Evolutionary conservation across 2,888 invertebrate species (phyloP), one percentile per base, ranked within the genome.

Genomic region (Acleris laterana): DNA sequence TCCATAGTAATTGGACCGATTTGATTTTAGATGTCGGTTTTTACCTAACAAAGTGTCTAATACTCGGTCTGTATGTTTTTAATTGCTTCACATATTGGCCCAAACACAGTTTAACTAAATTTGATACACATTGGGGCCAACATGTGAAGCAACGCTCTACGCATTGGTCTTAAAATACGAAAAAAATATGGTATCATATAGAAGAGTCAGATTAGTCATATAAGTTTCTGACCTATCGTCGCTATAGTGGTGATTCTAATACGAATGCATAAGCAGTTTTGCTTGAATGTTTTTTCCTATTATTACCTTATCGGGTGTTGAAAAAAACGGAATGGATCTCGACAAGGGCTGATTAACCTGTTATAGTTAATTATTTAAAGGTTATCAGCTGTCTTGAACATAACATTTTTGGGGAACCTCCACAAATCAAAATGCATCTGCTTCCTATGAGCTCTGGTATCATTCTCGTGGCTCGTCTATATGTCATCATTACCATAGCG

Each of bases 1-100:
- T 32, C 9, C 9, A 32, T 9, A 32, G 4, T 32, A 32, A 9
- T 28, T 28, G 4, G n/a, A 17, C 46, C 46, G 0, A 13, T 44
- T 44, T 2, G 44, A 9, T 28, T 16, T 22, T 44, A 5, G 44
- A 9, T 28, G 19, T 22, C 20, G 13, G 4, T 7, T 11, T 59
- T 32, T 7, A 9, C 20, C 7, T 11, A 13, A 22, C 17, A 32
- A 32, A 4, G 13, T n/a, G 44, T 56, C n/a, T 65, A 51, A 55
- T 65, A 44, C 44, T 65, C 56, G 49, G 56, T 61, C 60, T 44
- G 65, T 61, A 44, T 55, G 57, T 25, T 57, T 42, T n/a, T 28
- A 6, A 22, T 9, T 22, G 56, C 55, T 44, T 65, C 50, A 50
- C 55, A 61, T 7, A 55, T 56, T 65, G 50, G 50, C 44, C 20